These are phyloP conservation scores for Harpegnathos saltator DNA, from an alignment of 1,140 invertebrate species.

Conservation along the genomic window DNA sequence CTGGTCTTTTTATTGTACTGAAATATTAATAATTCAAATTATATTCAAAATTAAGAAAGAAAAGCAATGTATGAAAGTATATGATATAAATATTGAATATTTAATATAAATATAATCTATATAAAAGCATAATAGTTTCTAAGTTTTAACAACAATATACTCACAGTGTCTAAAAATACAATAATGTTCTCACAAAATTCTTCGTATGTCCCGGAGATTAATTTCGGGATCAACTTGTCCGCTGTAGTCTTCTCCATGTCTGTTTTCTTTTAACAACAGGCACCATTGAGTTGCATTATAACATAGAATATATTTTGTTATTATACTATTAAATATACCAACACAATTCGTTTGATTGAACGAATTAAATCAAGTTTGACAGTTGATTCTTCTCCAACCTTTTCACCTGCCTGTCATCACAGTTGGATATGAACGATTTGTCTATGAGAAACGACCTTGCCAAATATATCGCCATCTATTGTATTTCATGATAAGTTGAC, in stretches of 20 bases:
- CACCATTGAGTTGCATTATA: not conserved
- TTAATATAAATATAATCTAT: conserved; percentile 2
- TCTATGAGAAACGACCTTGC: too few relatives aligned
- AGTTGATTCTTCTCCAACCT: not conserved
- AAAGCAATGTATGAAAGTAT: conserved; percentile 4
- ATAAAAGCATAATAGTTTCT: conserved; percentile 2
- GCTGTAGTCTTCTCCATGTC: conserved; percentile 53
- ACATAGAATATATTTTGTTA: conserved; percentile 13
- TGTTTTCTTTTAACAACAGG: not conserved
- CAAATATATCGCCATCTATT: too few relatives aligned
- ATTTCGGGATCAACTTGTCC: conserved; percentile 71
- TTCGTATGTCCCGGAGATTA: conserved; percentile 69
- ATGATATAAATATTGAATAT: too few relatives aligned
- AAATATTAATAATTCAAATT: conserved; percentile 15
- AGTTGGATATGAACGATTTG: too few relatives aligned
- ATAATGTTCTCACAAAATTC: conserved; percentile 74
- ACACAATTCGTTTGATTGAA: not conserved
- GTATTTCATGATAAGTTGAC: too few relatives aligned
- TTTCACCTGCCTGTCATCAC: too few relatives aligned
- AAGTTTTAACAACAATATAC: conserved; percentile 49
- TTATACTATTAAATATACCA: not conserved
- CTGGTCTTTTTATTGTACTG: conserved; percentile 85
- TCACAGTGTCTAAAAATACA: conserved; percentile 78
- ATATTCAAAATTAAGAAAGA: conserved; percentile 24
- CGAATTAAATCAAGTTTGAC: not conserved